These are phyloP conservation scores for Melanitta fusca DNA, from an alignment of 2,797 vertebrate species.

Conservation along the genomic window DNA sequence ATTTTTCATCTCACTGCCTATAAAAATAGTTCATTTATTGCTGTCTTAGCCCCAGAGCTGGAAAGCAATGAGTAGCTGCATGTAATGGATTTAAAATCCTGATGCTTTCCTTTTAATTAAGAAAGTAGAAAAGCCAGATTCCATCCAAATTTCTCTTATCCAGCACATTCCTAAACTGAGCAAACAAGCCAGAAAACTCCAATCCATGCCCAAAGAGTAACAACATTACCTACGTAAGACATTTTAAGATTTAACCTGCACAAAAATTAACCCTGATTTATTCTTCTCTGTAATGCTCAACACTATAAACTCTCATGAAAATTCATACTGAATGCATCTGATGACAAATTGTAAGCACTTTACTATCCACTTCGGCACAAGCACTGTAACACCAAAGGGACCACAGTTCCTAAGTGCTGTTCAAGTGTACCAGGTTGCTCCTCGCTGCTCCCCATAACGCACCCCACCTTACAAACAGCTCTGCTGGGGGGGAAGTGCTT, in stretches of 20 bases:
- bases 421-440: not conserved
- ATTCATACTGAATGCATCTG: not conserved
- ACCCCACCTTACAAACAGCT: too few species aligned
- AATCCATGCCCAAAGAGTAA: not conserved
- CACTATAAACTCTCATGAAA: not conserved
- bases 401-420: not conserved
- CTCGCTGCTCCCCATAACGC: not conserved
- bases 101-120: not conserved
- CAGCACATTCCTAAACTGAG: not conserved
- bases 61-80: not conserved
- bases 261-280: not conserved
- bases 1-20: not conserved
- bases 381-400: not conserved
- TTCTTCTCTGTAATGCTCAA: not conserved
- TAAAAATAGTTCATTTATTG: not conserved
- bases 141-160: not conserved
- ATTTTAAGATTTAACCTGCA: not conserved
- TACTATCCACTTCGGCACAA: not conserved
- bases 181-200: not conserved
- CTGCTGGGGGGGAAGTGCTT: not conserved
- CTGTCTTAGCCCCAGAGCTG: not conserved
- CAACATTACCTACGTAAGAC: not conserved
- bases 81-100: slow-evolving; percentile 16
- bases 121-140: not conserved
- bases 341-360: not conserved